Evolutionary conservation across 2,888 invertebrate genomes (phyloP), one percentile per base, ranked within the genome.

Genomic region (Acleris sparsana): DNA sequence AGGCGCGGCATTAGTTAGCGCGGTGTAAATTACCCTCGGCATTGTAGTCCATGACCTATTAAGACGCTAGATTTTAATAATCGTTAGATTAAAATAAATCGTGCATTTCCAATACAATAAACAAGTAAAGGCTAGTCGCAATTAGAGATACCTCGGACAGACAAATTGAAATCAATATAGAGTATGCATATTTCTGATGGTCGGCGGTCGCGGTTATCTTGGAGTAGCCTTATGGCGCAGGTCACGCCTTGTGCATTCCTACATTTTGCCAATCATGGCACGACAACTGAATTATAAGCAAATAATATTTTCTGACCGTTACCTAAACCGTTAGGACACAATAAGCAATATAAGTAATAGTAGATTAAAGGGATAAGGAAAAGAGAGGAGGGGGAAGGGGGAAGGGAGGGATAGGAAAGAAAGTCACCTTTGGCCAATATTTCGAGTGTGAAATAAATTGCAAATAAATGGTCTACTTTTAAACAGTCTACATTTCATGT

Each of bases 1-100:
- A 74, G 73, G 72, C 72, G 75, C 72, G 72, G 74, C 74, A 74
- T 73, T 74, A 77, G 73, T 77, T 76, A 78, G 75, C 74, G 75
- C 71, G 74, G 73, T 74, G 69, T 73, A 74, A 76, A 77, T 80
- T 77, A 80, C 75, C 69, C 75, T 76, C 73, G 63, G 71, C 72
- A 70, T 75, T 71, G 69, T 53, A 71, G 64, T 66, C 56, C 63
- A 58, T 67, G 65, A 68, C 67, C 67, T 49, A 68, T 68, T 63
- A 66, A 62, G 43, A 25, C 39, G 33, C 57, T 29, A 62, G 62
- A 56, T 62, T 65, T 53, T 55, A 60, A 65, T 33, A 33, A 33
- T 48, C 25, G 46, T 62, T 29, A 62, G 62, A 56, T 62, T 65
- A 39, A 51, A 60, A 65, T 60, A 43, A 39, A 60, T 44, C 44